Base-by-base conservation (phyloP, 2,113 vertebrate genomes). In the Barnardius zonarius region DNA sequence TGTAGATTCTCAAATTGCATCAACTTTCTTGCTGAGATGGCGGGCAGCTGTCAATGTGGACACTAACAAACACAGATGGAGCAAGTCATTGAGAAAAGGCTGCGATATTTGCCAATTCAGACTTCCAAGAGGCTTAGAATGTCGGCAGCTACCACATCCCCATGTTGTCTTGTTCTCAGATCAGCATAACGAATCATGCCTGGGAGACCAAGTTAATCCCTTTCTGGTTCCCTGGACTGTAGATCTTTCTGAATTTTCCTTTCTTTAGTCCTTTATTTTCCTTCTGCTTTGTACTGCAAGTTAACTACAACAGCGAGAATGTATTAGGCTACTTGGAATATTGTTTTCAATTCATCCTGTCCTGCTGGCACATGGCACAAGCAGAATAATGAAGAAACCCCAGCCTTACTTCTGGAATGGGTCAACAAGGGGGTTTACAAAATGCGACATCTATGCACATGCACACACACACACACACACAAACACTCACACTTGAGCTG, bases 1-100 rank as follows among this genome's bases (percentile, higher is more conserved):
- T 35, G 82, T 81, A 64, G 85, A 88, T 88, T 96, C 95, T 95
- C 92, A 97, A 74, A 96, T 92, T 87, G 86, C 95, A 52, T 64
- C 39, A 76, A 81, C 78, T 91, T 87, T 94, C 90, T 95, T 96
- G 96, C 91, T 93, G 96, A 92, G 96, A 86, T 96, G 96, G 96
- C 67, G 94, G 92, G 88, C 95, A 97, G 95, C 97, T 97, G 96
- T 93, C 95, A 91, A 10, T 94, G 92, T 93, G 94, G 91, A 95
- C 87, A 69, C 91, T 95, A 75, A 83, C 93, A 97, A 96, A 95
- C 95, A 96, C 96, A 97, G 96, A 97, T 97, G 96, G 96, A 96
- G 87, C 83, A 44, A 81, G 72, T 87, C 81, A 97, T 92, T 97
- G 83, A 88, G 95, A 76, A 95, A 74, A 78, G 81, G 89, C 61